Percentiles rank a stretch among this genome's conserved stretches.
Conservation (phyloP, 2,113 vertebrate species). For the Drymodes brunneopygia region DNA sequence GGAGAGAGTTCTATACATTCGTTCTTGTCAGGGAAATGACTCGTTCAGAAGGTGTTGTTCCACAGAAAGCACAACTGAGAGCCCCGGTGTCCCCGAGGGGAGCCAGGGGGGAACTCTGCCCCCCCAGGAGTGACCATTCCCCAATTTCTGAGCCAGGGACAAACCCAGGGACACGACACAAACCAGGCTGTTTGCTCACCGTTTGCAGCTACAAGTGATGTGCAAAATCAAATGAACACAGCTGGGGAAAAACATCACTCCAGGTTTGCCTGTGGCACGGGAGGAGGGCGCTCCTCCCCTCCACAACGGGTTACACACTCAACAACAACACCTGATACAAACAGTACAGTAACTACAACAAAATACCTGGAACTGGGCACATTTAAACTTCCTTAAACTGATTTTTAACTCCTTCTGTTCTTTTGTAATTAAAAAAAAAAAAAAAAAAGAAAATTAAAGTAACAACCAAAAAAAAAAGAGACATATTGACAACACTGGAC, state of each 20-base stretch:
- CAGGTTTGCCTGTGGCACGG: conserved; percentile 33
- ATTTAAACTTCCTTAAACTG: conserved; percentile 68
- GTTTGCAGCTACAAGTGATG: conserved; percentile 59
- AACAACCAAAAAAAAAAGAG: background rate
- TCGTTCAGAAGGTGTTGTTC: conserved; percentile 56
- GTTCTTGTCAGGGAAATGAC: conserved; percentile 75
- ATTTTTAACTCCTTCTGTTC: conserved; percentile 50
- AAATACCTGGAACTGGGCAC: conserved; percentile 58
- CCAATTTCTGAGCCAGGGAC: background rate
- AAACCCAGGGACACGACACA: conserved; percentile 43
- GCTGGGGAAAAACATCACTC: background rate
- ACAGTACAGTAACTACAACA: conserved; percentile 63
- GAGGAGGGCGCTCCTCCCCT: conserved; percentile 30
- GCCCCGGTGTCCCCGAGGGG: background rate
- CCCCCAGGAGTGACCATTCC: background rate
- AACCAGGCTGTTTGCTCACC: conserved; percentile 43
- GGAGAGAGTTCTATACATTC: conserved; percentile 80
- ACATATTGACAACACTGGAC: conserved; percentile 75
- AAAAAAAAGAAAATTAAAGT: background rate
- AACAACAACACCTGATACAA: conserved; percentile 64
- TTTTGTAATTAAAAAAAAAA: conserved; percentile 30
- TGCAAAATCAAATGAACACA: conserved; percentile 66
- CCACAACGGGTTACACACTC: conserved; percentile 56
- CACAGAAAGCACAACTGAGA: conserved; percentile 29
- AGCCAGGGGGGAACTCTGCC: background rate